Percentiles rank a stretch among this genome's conserved stretches.
Evolutionary conservation across 23 tunicate species (phyloP).

Genomic region (Clavelina lepadiformis): DNA sequence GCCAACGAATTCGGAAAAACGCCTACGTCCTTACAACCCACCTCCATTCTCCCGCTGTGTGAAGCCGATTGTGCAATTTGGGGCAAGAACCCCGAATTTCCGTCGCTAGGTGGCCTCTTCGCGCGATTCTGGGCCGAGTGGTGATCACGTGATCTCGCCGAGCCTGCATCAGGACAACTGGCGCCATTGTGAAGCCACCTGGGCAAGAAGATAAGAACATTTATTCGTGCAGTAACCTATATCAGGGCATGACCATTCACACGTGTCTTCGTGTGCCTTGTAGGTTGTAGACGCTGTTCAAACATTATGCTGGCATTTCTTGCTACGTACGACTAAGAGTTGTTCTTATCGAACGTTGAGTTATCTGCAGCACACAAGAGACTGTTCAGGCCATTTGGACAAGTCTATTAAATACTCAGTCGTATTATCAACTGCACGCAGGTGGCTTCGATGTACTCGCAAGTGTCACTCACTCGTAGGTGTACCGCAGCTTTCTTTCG

Average conservation of each 20-base stretch:
- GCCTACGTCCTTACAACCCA: constrained; percentile 24
- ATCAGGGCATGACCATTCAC: too few species aligned
- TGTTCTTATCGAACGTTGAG: too few species aligned
- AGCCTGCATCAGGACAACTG: background rate
- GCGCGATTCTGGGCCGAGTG: background rate
- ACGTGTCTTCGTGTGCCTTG: too few species aligned
- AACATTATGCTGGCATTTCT: too few species aligned
- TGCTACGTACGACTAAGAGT: too few species aligned
- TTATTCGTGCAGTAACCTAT: background rate
- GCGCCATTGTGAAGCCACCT: constrained; percentile 29
- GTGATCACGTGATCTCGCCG: constrained; percentile 6
- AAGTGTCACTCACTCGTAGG: constrained; percentile 67
- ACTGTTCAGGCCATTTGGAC: constrained; percentile 1
- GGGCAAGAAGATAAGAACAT: background rate
- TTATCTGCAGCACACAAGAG: background rate
- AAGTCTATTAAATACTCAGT: too few species aligned
- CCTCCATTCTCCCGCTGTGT: constrained; percentile 6
- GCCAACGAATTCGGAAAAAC: too few species aligned
- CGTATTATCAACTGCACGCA: constrained; percentile 6
- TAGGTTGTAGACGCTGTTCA: too few species aligned
- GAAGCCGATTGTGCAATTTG: constrained; percentile 41
- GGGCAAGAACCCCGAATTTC: constrained; percentile 44
- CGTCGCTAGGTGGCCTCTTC: constrained; percentile 11
- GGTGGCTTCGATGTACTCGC: constrained; percentile 29
- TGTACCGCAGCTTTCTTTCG: constrained; percentile 47